Base-by-base conservation (phyloP, 2,797 vertebrate species). In the Rhinella marina region DNA sequence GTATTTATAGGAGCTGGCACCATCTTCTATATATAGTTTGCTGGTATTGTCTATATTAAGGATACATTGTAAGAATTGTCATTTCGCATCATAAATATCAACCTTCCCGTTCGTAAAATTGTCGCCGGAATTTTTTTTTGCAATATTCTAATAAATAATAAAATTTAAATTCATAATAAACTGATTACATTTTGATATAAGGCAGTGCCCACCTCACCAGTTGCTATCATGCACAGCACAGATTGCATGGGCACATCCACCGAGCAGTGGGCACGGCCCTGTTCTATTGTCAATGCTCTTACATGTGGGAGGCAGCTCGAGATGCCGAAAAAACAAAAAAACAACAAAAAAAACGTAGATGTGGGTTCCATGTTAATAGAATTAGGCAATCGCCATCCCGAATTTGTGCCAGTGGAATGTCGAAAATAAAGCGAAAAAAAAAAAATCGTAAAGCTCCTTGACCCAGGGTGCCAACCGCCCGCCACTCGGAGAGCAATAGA, bases 381-480 rank as follows among this genome's bases (percentile, higher is more conserved):
- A 85, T 76, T 62, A 62, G 48, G 72, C 72, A 75, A 76, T 50
- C 27, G 29, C 70, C 83, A 75, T 76, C 25, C 17, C 27, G 56
- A 25, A 59, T 84, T 61, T 27, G 32, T 85, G 83, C 83, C 56
- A 64, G 68, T 59, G 7, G 16, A 17, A 19, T 48, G 27, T 56
- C 3, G 29, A 29, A 68, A 68, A 27, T 25, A 16, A 64, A 77
- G 13, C 0, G 8, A 32, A 32, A 73, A 48, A 52, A 23, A 75
- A 50, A 14, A 25, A 70, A 62, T 61, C 32, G 57, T 82, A 29
- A 29, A 87, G 86, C 68, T 82, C 57, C 59, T 23, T 82, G 86
- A 70, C 70, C 80, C 70, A 41, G 27, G 52, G 10, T 61, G 25
- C 57, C 54, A n/a, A 59, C 25, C 73, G 6, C 41, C 62, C 72